Evolutionary conservation across 2,797 vertebrate species (phyloP).

Genomic region (Liasis olivaceus): DNA sequence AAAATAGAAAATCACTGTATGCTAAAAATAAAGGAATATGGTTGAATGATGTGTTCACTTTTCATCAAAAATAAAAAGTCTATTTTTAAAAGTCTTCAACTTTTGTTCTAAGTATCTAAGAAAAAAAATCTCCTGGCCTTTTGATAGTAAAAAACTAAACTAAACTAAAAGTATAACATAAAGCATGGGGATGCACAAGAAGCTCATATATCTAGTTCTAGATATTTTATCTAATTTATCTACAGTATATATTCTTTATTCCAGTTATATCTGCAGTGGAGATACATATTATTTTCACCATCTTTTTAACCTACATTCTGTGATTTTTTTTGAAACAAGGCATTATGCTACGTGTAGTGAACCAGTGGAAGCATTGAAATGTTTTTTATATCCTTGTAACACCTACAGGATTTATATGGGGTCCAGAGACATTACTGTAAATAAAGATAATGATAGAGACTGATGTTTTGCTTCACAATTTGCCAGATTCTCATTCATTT

Average conservation of each 20-base stretch:
- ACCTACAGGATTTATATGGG: not conserved
- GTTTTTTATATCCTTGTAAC: not conserved
- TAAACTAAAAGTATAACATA: conserved; percentile 31
- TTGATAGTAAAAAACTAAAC: conserved; percentile 38
- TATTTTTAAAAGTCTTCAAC: not conserved
- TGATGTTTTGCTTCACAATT: not conserved
- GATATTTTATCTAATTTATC: conserved; percentile 50
- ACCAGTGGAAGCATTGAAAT: not conserved
- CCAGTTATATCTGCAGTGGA: not conserved
- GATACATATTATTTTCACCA: not conserved
- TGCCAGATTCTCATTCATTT: not conserved
- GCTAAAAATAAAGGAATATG: not conserved
- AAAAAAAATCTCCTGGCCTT: conserved; percentile 21
- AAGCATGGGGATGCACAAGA: conserved; percentile 33
- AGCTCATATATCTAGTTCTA: not conserved
- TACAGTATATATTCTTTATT: conserved; percentile 7
- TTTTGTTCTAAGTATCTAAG: not conserved
- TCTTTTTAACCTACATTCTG: not conserved
- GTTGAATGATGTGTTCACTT: not conserved
- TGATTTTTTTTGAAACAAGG: not conserved
- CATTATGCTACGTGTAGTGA: not conserved
- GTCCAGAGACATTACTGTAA: not conserved
- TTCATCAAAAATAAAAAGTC: not conserved
- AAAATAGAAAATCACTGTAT: not conserved
- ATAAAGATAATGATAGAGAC: not conserved